Percentiles rank a stretch among this genome's conserved stretches.
These are phyloP conservation scores for Ormyrus nitidulus DNA, from an alignment of 2,888 invertebrate genomes.

Conservation along the genomic window DNA sequence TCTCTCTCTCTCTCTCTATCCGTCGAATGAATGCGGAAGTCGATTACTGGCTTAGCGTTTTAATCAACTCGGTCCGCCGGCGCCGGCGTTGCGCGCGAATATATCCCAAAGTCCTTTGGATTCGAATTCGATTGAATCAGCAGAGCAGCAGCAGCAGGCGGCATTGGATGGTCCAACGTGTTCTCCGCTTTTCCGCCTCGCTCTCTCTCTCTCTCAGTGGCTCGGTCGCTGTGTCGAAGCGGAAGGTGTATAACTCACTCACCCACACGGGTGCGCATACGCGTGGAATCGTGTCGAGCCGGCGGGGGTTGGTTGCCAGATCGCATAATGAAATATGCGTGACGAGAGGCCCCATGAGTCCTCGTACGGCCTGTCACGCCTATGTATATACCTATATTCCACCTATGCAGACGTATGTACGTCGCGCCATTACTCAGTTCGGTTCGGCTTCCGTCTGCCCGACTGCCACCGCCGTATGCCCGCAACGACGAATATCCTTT, in stretches of 20 bases:
- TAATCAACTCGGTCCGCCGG: constrained; percentile 55
- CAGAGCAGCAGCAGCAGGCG: not conserved
- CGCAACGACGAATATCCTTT: no score
- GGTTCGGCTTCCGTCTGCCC: constrained; percentile 60
- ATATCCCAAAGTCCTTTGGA: constrained; percentile 56
- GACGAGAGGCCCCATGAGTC: constrained; percentile 71
- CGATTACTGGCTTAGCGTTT: constrained; percentile 58
- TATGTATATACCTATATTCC: not conserved
- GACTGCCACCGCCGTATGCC: constrained; percentile 34
- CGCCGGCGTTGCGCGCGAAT: constrained; percentile 29
- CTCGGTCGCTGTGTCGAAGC: constrained; percentile 32
- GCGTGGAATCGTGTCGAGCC: constrained; percentile 15
- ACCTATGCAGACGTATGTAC: not conserved
- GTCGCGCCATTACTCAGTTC: constrained; percentile 65
- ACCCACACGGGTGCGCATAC: not conserved
- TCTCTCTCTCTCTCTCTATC: not conserved
- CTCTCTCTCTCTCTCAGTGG: constrained; percentile 8
- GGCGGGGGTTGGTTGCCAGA: constrained; percentile 65
- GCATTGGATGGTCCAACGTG: constrained; percentile 37
- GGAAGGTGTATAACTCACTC: constrained; percentile 46
- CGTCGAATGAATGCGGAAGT: constrained; percentile 49
- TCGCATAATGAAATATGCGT: constrained; percentile 73
- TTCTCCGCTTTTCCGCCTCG: constrained; percentile 6
- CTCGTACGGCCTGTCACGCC: constrained; percentile 52
- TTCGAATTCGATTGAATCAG: constrained; percentile 57